Evolutionary conservation across 2,888 invertebrate genomes (phyloP), one percentile per base, ranked within the genome.

Genomic region (Congeria kusceri): DNA sequence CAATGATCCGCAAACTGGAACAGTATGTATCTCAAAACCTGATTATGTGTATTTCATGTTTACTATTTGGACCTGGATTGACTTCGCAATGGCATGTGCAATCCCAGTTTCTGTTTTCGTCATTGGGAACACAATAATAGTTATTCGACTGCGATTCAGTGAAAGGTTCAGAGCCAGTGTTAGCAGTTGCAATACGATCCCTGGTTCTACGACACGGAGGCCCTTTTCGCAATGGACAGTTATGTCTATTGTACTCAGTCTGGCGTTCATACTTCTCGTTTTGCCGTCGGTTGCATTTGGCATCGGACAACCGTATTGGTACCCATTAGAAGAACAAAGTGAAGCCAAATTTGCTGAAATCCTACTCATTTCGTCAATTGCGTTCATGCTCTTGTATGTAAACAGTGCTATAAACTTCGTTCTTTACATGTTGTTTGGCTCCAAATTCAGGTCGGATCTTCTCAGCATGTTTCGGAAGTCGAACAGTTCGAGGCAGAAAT

Each of bases 11-110:
- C 11, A 29, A 1, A 29, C 18, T 18, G n/a, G 20, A 39, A 61
- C 13, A 20, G 11, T 5, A n/a, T 61, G 61, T 18, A 9, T 3
- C 18, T 9, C 28, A 3, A 32, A 62, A 2, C 23, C 53, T 28
- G 62, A 32, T 9, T 20, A 59, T 29, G 49, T 32, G 23, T 20
- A 59, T 29, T 70, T 70, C n/a, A 53, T 70, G 62, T 70, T 70
- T 23, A 61, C 47, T 62, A 39, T 70, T 23, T 70, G 69, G 69
- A 28, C 69, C 47, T 70, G 69, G 69, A 62, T 70, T 62, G 69
- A 70, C 46, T 70, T 70, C 11, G 15, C 53, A n/a, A 11, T 70
- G 18, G 47, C 61, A 25, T 70, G 61, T 53, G 53, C 5, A 18
- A 53, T 53, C n/a, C 53, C 53, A n/a, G 13, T 53, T 18, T 53